A percentile compares a stretch with the other conserved stretches of the same genome.
phyloP scores from a whole-genome alignment of 2,888 invertebrate species.

The Hydropsyche betteni region DNA sequence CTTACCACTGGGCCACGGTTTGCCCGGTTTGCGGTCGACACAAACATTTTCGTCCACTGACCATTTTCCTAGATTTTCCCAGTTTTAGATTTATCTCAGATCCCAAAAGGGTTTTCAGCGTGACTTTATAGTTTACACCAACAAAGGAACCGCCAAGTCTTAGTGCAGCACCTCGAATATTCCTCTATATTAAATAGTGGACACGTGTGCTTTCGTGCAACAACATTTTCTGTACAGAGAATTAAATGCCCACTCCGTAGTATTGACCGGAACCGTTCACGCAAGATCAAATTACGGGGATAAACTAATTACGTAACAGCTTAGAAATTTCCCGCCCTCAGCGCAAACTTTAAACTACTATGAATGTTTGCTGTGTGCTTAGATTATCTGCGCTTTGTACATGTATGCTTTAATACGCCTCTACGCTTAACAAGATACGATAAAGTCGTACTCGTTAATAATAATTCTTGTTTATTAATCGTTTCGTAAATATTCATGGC shows the following conservation, averaged over 20 bases:
- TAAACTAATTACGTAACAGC: slow-evolving; percentile 26
- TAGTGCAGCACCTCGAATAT: not conserved
- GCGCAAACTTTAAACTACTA: slow-evolving; percentile 1
- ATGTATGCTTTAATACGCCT: too few species aligned
- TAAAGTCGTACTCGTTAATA: too few species aligned
- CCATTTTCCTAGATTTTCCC: not conserved
- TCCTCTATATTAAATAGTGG: slow-evolving; percentile 32
- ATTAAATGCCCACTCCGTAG: not conserved
- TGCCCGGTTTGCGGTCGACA: not conserved
- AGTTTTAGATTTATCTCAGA: slow-evolving; percentile 13
- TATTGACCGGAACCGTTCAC: slow-evolving; percentile 25
- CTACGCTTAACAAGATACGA: too few species aligned
- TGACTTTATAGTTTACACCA: slow-evolving; percentile 25
- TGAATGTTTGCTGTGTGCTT: too few species aligned
- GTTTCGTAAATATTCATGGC: too few species aligned
- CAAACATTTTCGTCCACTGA: not conserved
- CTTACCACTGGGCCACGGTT: not conserved
- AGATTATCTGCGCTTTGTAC: too few species aligned
- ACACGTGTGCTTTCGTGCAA: not conserved
- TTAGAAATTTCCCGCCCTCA: slow-evolving; percentile 1
- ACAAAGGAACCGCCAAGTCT: slow-evolving; percentile 16
- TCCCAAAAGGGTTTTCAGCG: not conserved
- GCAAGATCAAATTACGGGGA: slow-evolving; percentile 11
- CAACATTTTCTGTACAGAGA: not conserved
- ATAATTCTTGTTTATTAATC: too few species aligned